A percentile compares a stretch with the other conserved stretches of the same genome.
These are phyloP conservation scores for Melitaea cinxia DNA, from an alignment of 1,140 invertebrate genomes.

Conservation along the genomic window DNA sequence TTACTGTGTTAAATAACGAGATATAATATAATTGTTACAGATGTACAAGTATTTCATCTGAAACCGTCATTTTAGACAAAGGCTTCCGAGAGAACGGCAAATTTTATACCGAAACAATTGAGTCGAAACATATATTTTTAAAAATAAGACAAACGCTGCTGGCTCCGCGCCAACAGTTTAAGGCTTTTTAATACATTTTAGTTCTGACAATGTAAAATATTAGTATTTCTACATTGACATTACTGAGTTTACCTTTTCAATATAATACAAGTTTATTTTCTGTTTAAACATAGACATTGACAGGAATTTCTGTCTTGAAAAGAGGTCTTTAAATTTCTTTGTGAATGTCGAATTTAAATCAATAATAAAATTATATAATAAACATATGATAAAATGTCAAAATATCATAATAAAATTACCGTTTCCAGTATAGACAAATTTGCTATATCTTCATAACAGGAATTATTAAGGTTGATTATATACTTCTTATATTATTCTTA, in stretches of 20 bases:
- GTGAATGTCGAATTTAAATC: too few relatives aligned
- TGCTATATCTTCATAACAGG: too few relatives aligned
- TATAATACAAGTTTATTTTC: not conserved
- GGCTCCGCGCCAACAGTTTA: constrained; percentile 13
- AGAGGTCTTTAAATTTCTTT: too few relatives aligned
- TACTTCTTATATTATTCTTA: too few relatives aligned
- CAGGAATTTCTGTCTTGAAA: too few relatives aligned
- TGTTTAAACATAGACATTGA: not conserved
- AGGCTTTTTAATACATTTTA: constrained; percentile 19
- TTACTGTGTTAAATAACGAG: not conserved
- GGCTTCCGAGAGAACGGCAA: constrained; percentile 2
- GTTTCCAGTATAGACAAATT: too few relatives aligned
- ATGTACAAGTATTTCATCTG: not conserved
- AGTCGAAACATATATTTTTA: constrained; percentile 20
- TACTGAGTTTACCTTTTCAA: not conserved
- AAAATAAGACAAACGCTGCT: constrained; percentile 23
- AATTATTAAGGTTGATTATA: too few relatives aligned
- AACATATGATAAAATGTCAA: too few relatives aligned
- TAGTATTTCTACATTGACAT: constrained; percentile 3
- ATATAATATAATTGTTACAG: not conserved
- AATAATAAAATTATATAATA: too few relatives aligned
- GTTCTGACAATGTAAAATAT: constrained; percentile 6
- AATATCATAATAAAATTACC: too few relatives aligned
- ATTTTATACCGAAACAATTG: constrained; percentile 20
- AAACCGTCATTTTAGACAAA: constrained; percentile 5